These are phyloP conservation scores for Antennarius maculatus DNA, from an alignment of 2,797 vertebrate genomes.

Conservation along the genomic window DNA sequence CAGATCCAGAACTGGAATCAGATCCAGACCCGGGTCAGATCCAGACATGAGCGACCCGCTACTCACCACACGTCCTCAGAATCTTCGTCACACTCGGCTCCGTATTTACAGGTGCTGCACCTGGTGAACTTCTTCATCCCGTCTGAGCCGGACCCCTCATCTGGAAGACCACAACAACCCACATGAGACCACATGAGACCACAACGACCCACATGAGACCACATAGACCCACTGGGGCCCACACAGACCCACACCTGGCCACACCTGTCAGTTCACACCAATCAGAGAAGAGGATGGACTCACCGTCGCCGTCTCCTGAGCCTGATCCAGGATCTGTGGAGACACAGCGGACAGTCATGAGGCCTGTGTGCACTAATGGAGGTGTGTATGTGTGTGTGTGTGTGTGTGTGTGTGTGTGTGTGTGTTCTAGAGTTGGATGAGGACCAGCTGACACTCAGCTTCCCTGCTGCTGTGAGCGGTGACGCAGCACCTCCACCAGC, in stretches of 20 bases:
- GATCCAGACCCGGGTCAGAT: too few species aligned
- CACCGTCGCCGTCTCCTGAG: constrained; percentile 90
- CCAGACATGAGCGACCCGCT: too few species aligned
- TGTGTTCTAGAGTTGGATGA: too few species aligned
- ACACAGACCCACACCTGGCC: neutral
- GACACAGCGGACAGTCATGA: constrained; percentile 40
- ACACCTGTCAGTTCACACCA: too few species aligned
- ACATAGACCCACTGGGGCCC: too few species aligned
- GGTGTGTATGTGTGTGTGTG: too few species aligned
- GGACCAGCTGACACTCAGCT: too few species aligned
- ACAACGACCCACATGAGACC: neutral
- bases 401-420: too few species aligned
- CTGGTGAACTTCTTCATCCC: constrained; percentile 91
- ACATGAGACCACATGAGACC: neutral
- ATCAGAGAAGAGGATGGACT: constrained; percentile 50
- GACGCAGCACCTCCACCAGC: too few species aligned
- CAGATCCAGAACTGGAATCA: too few species aligned
- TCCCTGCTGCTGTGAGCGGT: too few species aligned
- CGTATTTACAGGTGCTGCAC: constrained; percentile 94
- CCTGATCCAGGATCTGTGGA: constrained; percentile 90
- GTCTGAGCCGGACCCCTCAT: constrained; percentile 90
- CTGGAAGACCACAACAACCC: constrained; percentile 56
- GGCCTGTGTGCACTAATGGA: too few species aligned
- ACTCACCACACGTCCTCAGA: constrained; percentile 94
- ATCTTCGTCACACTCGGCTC: constrained; percentile 96